Conservation (phyloP, 2,797 vertebrate genomes). For the Graptemys geographica region DNA sequence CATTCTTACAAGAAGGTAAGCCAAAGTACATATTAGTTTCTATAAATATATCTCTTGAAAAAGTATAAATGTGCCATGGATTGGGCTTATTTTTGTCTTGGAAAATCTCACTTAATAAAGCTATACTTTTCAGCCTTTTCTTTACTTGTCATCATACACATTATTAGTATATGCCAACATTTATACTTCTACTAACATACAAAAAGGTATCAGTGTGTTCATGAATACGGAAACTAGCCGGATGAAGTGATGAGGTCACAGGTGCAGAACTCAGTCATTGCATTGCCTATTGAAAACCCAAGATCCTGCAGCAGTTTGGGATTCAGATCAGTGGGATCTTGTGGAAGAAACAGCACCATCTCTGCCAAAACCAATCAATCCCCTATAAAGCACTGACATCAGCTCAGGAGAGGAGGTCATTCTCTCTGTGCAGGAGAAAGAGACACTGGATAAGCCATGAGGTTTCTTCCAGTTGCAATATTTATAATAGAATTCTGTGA, state of each 20-base stretch:
- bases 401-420: background rate
- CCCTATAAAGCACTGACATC: background rate
- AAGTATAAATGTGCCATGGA: conserved; percentile 28
- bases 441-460: background rate
- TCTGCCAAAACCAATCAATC: background rate
- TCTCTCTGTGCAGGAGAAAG: background rate
- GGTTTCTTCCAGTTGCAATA: conserved; percentile 2
- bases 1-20: conserved; percentile 55
- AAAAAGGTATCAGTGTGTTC: conserved; percentile 14
- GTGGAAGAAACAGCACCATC: background rate
- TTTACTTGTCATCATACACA: conserved; percentile 52
- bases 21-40: conserved; percentile 68
- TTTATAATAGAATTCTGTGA: background rate
- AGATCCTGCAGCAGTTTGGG: conserved; percentile 3
- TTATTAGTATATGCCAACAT: conserved; percentile 70
- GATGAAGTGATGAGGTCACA: conserved; percentile 7
- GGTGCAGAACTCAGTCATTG: background rate
- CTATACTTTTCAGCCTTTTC: conserved; percentile 62
- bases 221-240: conserved; percentile 10
- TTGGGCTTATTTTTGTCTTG: conserved; percentile 41
- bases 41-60: conserved; percentile 69
- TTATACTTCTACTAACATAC: conserved; percentile 32
- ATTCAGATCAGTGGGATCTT: conserved; percentile 34
- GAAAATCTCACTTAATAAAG: conserved; percentile 64
- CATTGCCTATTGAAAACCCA: conserved; percentile 17